Evolutionary conservation across 2,113 vertebrate species (phyloP).

Genomic region (Aphelocoma coerulescens): DNA sequence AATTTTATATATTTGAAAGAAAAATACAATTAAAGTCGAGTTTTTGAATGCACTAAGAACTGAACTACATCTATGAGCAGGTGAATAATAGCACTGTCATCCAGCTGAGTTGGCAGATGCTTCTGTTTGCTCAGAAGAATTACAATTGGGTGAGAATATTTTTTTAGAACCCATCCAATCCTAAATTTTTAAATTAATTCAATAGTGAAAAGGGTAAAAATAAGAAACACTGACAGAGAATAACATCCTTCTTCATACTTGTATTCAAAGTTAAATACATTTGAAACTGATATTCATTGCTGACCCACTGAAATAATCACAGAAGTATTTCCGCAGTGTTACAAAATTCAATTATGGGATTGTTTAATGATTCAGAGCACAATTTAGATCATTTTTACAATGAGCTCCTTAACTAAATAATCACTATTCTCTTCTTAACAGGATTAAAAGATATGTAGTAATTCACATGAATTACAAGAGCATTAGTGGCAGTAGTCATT

Average conservation of each 20-base stretch:
- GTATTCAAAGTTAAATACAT: not conserved
- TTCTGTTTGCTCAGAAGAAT: not conserved
- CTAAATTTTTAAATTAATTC: not conserved
- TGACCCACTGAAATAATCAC: not conserved
- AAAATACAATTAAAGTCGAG: not conserved
- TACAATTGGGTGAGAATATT: not conserved
- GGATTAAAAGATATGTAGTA: slow-evolving; percentile 52
- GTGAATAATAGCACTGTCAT: not conserved
- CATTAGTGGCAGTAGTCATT: slow-evolving; percentile 32
- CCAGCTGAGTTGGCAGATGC: not conserved
- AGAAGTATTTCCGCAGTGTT: not conserved
- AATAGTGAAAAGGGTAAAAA: not conserved
- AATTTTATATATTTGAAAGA: not conserved
- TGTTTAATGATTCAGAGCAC: slow-evolving; percentile 34
- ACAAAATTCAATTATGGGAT: slow-evolving; percentile 43
- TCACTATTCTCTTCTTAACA: slow-evolving; percentile 47
- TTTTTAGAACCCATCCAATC: not conserved
- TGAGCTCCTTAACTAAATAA: slow-evolving; percentile 43
- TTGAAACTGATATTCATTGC: not conserved
- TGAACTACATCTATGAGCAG: not conserved
- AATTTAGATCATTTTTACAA: slow-evolving; percentile 42
- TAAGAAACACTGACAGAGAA: not conserved
- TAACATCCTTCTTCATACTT: not conserved
- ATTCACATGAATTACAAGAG: slow-evolving; percentile 13
- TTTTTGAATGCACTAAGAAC: not conserved